These are phyloP conservation scores for Austrofundulus limnaeus DNA, from an alignment of 2,113 vertebrate species.

Conservation along the genomic window DNA sequence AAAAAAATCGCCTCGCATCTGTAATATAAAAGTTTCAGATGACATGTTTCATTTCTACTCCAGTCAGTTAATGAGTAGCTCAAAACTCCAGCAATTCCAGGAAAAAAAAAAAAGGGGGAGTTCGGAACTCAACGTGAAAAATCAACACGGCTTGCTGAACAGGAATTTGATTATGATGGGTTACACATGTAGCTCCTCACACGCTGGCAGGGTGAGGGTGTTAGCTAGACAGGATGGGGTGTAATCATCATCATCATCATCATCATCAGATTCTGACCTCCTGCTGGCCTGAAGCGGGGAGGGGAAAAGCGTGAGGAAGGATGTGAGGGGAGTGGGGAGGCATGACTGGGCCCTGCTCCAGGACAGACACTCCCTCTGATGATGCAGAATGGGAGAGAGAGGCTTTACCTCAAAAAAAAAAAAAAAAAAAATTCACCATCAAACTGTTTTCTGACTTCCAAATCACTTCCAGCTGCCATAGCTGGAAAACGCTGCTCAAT, in stretches of 20 bases:
- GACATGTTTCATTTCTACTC: not conserved
- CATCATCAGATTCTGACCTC: slow-evolving; percentile 16
- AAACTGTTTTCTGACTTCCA: slow-evolving; percentile 41
- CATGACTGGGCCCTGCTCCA: slow-evolving; percentile 51
- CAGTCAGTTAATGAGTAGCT: slow-evolving; percentile 33
- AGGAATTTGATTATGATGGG: slow-evolving; percentile 25
- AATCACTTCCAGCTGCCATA: slow-evolving; percentile 53
- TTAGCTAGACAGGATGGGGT: slow-evolving; percentile 18
- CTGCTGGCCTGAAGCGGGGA: slow-evolving; percentile 36
- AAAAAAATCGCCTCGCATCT: too few species aligned
- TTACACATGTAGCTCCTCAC: not conserved
- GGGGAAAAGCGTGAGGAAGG: slow-evolving; percentile 36
- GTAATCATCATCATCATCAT: slow-evolving; percentile 40
- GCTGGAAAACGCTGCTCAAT: slow-evolving; percentile 14
- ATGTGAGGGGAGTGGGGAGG: slow-evolving; percentile 34
- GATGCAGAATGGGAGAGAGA: slow-evolving; percentile 46
- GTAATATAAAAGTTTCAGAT: too few species aligned
- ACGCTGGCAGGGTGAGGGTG: slow-evolving; percentile 29
- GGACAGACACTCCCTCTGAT: slow-evolving; percentile 54
- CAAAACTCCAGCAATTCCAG: slow-evolving; percentile 3
- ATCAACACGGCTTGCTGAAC: slow-evolving; percentile 6
- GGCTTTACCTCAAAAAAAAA: slow-evolving; percentile 47
- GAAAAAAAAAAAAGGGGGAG: not conserved
- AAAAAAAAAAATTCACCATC: slow-evolving; percentile 50
- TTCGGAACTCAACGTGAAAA: slow-evolving; percentile 23